phyloP scores from a whole-genome alignment of 23 tunicate species.

The Botrylloides violaceus region DNA sequence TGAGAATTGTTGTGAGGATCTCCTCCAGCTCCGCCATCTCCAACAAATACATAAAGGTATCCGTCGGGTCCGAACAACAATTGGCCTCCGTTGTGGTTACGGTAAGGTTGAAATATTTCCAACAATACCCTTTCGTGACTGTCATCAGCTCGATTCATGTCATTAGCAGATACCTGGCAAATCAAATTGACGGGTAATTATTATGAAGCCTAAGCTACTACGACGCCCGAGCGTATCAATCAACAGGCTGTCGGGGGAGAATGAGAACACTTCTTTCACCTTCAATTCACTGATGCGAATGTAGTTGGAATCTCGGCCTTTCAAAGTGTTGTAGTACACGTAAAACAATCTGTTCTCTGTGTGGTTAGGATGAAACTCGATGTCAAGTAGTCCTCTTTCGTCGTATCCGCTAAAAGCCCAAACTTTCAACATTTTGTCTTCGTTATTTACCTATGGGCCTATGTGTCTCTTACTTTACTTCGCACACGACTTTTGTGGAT shows the following conservation, averaged over 20 bases:
- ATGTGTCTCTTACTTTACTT: neutral
- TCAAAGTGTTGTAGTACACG: slow-evolving; percentile 34
- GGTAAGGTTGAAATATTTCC: slow-evolving; percentile 31
- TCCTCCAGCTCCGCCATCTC: slow-evolving; percentile 76
- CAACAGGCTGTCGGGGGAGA: too few relatives aligned
- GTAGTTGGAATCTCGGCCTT: neutral
- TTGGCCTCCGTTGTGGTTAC: slow-evolving; percentile 81
- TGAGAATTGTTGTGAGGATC: slow-evolving; percentile 59
- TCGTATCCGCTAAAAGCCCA: slow-evolving; percentile 26
- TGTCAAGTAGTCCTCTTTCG: slow-evolving; percentile 77
- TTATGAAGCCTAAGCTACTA: too few relatives aligned
- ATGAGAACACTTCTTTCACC: neutral
- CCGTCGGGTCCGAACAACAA: slow-evolving; percentile 57
- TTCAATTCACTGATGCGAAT: slow-evolving; percentile 32
- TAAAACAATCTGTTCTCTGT: slow-evolving; percentile 49
- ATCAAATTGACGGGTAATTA: too few relatives aligned
- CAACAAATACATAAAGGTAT: slow-evolving; percentile 52
- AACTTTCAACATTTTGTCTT: neutral
- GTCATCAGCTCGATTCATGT: slow-evolving; percentile 43
- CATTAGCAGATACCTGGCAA: slow-evolving; percentile 28
- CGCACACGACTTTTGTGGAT: neutral
- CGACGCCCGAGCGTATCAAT: too few relatives aligned
- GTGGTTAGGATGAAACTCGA: slow-evolving; percentile 72
- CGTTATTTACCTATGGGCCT: neutral
- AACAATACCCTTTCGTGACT: slow-evolving; percentile 39